phyloP scores from a whole-genome alignment of 1,140 invertebrate species.

The Aphis craccivora region DNA sequence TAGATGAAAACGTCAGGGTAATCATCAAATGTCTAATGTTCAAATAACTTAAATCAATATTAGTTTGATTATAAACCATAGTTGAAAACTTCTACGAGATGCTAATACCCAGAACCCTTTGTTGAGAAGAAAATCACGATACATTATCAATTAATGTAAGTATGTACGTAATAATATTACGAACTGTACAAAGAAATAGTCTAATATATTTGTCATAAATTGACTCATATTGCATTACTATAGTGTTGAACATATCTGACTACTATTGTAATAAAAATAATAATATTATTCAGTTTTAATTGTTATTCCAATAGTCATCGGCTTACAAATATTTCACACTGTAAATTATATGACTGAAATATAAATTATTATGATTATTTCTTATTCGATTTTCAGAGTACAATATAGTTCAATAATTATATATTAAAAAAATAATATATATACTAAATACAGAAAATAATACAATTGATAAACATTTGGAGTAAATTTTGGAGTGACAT shows the following conservation, averaged over 20 bases:
- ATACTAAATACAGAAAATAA: not conserved
- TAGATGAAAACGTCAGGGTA: not conserved
- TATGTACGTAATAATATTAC: not conserved
- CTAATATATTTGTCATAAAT: not conserved
- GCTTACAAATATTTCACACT: no score
- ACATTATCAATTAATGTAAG: not conserved
- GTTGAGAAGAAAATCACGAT: not conserved
- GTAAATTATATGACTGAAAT: not conserved
- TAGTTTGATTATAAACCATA: constrained; percentile 14
- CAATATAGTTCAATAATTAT: not conserved
- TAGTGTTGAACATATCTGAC: no score
- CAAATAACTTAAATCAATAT: not conserved
- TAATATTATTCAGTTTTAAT: not conserved
- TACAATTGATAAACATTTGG: not conserved
- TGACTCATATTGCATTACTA: not conserved
- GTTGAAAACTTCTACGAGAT: not conserved
- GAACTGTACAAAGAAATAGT: not conserved
- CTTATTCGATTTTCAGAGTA: not conserved
- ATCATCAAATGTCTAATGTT: not conserved
- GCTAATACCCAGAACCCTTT: not conserved
- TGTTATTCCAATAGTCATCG: not conserved
- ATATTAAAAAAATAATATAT: not conserved
- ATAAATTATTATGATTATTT: not conserved
- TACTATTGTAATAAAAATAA: not conserved
- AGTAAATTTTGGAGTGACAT: no score